Conservation (phyloP, 30 jellyfish, hydroid and myxozoan genomes). For the Turritopsis rubra region DNA sequence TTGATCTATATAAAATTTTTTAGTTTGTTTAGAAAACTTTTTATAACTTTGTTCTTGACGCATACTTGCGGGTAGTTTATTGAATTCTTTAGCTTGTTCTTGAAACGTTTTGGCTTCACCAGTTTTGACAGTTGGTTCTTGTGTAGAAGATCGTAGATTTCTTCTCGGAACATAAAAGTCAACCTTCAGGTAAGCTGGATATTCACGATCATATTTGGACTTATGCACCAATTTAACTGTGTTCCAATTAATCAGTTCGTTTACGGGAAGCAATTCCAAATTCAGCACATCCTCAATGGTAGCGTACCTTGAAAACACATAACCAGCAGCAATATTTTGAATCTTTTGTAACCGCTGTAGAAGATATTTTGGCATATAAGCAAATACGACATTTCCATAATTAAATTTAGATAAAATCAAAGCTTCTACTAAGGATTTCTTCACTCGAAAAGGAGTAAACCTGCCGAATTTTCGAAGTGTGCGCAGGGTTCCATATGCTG, state of each 20-base stretch:
- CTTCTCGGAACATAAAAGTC: conserved; percentile 16
- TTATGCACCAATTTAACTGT: conserved; percentile 6
- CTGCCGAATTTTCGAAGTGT: conserved; percentile 10
- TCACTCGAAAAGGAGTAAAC: conserved; percentile 14
- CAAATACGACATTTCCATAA: background rate
- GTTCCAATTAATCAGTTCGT: conserved; percentile 16
- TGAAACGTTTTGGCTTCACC: conserved; percentile 18
- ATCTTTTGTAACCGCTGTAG: conserved; percentile 6
- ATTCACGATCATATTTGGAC: background rate
- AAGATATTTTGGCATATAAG: conserved; percentile 15
- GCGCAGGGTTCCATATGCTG: conserved; percentile 21
- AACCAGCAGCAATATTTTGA: conserved; percentile 16
- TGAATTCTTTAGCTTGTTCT: conserved; percentile 12
- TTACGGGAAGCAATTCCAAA: conserved; percentile 8
- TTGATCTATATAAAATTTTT: conserved; percentile 10
- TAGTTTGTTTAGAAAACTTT: background rate
- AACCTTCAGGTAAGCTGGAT: conserved; percentile 4
- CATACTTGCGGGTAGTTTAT: conserved; percentile 1
- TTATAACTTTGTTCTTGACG: background rate
- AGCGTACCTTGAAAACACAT: conserved; percentile 17
- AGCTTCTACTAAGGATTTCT: conserved; percentile 18
- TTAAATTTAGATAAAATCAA: conserved; percentile 13
- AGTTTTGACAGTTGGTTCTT: background rate
- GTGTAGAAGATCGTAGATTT: background rate
- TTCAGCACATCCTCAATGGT: background rate